Conservation (phyloP, 1,140 invertebrate genomes). For the Drosophila virilis region DNA sequence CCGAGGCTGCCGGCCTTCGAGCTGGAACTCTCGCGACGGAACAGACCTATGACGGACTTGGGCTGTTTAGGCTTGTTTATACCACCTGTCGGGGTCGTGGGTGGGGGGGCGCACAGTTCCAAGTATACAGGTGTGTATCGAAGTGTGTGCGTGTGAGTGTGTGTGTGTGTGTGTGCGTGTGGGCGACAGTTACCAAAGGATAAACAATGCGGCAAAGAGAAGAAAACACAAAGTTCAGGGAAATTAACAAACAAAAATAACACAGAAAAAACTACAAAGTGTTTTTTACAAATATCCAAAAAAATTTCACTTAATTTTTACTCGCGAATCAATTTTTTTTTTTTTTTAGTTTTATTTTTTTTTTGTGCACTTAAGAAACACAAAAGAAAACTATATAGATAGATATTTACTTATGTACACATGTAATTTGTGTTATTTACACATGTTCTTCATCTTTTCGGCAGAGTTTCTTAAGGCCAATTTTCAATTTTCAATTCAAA, state of each 20-base stretch:
- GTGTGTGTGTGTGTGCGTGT: slow-evolving; percentile 36
- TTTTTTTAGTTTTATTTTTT: slow-evolving; percentile 19
- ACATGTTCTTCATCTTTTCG: slow-evolving; percentile 5
- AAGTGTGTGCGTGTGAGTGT: slow-evolving; percentile 12
- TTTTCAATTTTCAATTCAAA: slow-evolving; percentile 13
- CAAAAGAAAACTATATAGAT: slow-evolving; percentile 35
- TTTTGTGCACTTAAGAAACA: slow-evolving; percentile 41
- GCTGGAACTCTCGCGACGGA: slow-evolving; percentile 88
- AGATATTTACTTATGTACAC: slow-evolving; percentile 17
- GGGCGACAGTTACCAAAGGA: slow-evolving; percentile 71
- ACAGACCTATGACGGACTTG: slow-evolving; percentile 90
- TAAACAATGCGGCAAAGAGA: slow-evolving; percentile 68
- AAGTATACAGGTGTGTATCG: slow-evolving; percentile 5
- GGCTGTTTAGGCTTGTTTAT: slow-evolving; percentile 89
- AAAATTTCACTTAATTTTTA: neutral
- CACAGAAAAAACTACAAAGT: slow-evolving; percentile 35
- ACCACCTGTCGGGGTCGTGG: slow-evolving; percentile 85
- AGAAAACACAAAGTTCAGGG: slow-evolving; percentile 59
- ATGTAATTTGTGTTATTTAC: slow-evolving; percentile 34
- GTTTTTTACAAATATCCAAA: slow-evolving; percentile 16
- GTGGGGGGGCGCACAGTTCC: slow-evolving; percentile 10
- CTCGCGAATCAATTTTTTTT: neutral
- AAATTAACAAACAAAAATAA: slow-evolving; percentile 62
- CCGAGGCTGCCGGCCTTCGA: slow-evolving; percentile 85
- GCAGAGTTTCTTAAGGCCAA: slow-evolving; percentile 6